Percentiles rank a stretch among this genome's conserved stretches.
These are phyloP conservation scores for Garra rufa DNA, from an alignment of 2,113 vertebrate species.

Conservation along the genomic window DNA sequence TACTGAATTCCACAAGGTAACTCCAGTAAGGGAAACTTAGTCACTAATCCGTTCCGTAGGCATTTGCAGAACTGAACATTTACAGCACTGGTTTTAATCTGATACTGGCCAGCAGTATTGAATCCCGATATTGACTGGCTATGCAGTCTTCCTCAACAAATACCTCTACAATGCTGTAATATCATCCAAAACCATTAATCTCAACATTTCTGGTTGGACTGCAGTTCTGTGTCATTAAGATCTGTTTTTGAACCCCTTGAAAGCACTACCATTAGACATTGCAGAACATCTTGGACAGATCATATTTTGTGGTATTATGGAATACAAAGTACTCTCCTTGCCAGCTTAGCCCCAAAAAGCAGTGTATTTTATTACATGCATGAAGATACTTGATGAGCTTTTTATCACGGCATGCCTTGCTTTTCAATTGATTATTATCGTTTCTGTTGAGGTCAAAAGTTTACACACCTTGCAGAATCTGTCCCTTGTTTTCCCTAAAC, in stretches of 20 bases:
- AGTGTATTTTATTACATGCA: slow-evolving; percentile 1
- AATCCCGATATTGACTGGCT: background rate
- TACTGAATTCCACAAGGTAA: slow-evolving; percentile 19
- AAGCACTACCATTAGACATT: background rate
- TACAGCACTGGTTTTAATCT: slow-evolving; percentile 29
- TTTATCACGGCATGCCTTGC: background rate
- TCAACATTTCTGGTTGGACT: background rate
- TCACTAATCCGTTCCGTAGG: background rate
- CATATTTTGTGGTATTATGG: background rate
- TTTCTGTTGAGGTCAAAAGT: too few relatives aligned
- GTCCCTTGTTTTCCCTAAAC: too few relatives aligned
- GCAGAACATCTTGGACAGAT: background rate
- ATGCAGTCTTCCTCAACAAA: background rate
- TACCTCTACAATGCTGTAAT: background rate
- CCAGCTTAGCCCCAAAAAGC: background rate
- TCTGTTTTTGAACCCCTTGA: background rate
- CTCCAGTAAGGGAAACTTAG: background rate
- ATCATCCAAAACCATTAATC: background rate
- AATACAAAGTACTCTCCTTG: background rate
- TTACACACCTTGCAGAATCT: too few relatives aligned
- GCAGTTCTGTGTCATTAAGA: background rate
- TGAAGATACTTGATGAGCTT: background rate
- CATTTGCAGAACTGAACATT: background rate
- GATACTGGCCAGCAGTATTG: background rate
- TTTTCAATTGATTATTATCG: background rate